Percentiles rank a stretch among this genome's conserved stretches.
phyloP scores from a whole-genome alignment of 2,113 vertebrate species.

The Upupa epops region DNA sequence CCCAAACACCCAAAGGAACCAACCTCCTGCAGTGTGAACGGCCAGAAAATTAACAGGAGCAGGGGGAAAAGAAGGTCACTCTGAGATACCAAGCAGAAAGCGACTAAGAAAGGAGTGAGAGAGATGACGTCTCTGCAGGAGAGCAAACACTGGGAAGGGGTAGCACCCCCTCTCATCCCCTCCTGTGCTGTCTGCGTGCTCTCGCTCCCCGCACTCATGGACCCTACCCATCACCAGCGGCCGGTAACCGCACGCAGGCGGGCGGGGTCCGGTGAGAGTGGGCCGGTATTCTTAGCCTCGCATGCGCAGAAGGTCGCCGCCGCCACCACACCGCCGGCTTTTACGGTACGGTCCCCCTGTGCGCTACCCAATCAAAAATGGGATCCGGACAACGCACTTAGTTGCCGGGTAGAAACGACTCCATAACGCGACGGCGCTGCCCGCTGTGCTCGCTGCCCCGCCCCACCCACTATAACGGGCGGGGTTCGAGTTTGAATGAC shows the following conservation, averaged over 20 bases:
- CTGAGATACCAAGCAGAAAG: not conserved
- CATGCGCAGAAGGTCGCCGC: no score
- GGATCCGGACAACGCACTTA: rapidly evolving
- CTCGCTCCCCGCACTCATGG: no score
- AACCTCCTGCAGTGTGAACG: not conserved
- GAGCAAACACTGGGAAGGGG: no score
- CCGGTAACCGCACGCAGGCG: no score
- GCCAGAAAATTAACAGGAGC: not conserved
- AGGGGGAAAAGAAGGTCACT: rapidly evolving
- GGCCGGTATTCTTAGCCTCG: no score
- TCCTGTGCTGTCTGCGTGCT: no score
- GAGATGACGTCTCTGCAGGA: no score
- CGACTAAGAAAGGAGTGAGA: not conserved
- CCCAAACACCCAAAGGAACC: not conserved
- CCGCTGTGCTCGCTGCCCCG: not conserved
- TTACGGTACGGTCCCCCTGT: not conserved
- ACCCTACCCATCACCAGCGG: no score
- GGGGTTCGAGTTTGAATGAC: not conserved
- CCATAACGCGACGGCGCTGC: rapidly evolving
- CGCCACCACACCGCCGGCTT: no score
- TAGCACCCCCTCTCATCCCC: no score
- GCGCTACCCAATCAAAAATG: constrained; percentile 54
- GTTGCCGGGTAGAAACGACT: not conserved
- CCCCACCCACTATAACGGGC: not conserved
- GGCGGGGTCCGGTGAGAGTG: no score